phyloP scores from a whole-genome alignment of 2,888 invertebrate species.

The Sisyra terminalis region DNA sequence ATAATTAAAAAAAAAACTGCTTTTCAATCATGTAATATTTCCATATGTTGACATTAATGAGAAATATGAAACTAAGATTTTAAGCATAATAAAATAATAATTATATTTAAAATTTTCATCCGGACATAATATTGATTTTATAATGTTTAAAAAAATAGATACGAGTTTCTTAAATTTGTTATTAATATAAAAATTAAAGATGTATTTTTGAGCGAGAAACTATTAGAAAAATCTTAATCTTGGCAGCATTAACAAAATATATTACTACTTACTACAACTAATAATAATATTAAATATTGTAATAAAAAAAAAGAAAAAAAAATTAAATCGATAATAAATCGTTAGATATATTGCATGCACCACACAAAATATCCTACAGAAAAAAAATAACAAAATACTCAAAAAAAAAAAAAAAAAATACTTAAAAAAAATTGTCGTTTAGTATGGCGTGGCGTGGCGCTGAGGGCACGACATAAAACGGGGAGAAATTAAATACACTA shows the following conservation, averaged over 20 bases:
- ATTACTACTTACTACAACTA: constrained; percentile 23
- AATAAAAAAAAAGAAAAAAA: constrained; percentile 13
- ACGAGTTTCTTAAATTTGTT: not conserved
- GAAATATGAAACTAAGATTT: no score
- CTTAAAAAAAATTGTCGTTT: constrained; percentile 14
- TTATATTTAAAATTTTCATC: no score
- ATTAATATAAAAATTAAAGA: no score
- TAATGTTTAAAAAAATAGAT: not conserved
- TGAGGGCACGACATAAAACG: constrained; percentile 1
- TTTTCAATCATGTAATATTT: no score
- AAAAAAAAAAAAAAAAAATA: constrained; percentile 18
- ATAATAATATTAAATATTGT: constrained; percentile 19
- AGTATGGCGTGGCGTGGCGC: constrained; percentile 6
- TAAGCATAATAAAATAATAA: no score
- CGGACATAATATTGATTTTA: not conserved
- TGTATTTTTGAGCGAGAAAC: not conserved
- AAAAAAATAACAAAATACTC: constrained; percentile 9
- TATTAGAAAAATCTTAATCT: constrained; percentile 25
- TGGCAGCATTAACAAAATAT: constrained; percentile 31
- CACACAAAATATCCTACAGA: constrained; percentile 16
- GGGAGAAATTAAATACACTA: not conserved
- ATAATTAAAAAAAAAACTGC: no score
- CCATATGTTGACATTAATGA: no score
- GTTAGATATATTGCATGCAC: constrained; percentile 27
- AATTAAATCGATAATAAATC: constrained; percentile 15